Conservation (phyloP, 2,113 vertebrate genomes). For the Emydura subglobosa region DNA sequence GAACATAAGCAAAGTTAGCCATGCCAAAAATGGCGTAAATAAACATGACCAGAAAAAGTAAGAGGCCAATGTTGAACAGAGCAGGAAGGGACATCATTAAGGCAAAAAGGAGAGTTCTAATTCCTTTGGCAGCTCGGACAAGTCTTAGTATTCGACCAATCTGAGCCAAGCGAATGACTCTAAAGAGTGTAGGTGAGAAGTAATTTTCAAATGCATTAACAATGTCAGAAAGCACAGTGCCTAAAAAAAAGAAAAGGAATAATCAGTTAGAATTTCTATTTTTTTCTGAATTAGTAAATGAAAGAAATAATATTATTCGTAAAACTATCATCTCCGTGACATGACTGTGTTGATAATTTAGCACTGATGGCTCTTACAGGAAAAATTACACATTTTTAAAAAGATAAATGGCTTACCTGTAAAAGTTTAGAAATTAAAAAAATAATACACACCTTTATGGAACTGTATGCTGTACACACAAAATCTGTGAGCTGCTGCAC, state of each 20-base stretch:
- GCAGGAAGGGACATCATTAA: constrained; percentile 86
- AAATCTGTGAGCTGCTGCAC: neutral
- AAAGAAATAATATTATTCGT: neutral
- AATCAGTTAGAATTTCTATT: neutral
- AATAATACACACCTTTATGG: neutral
- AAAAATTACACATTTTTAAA: neutral
- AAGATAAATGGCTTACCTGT: neutral
- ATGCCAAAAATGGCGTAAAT: constrained; percentile 86
- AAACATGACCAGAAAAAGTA: constrained; percentile 86
- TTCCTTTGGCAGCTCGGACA: constrained; percentile 80
- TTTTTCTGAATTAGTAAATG: neutral
- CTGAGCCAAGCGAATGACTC: constrained; percentile 79
- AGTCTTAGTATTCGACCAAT: constrained; percentile 81
- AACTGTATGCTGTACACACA: neutral
- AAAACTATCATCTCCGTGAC: neutral
- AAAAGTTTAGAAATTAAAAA: neutral
- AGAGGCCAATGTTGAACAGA: constrained; percentile 83
- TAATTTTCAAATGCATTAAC: constrained; percentile 61
- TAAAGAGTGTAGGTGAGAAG: constrained; percentile 79
- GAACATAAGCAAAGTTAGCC: constrained; percentile 77
- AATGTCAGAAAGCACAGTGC: constrained; percentile 73
- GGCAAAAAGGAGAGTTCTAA: constrained; percentile 81
- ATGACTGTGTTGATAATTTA: neutral
- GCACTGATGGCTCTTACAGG: neutral
- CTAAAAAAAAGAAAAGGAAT: constrained; percentile 50